Percentiles rank a stretch among this genome's conserved stretches.
phyloP scores from a whole-genome alignment of 2,888 invertebrate species.

The Spilarctia lutea region DNA sequence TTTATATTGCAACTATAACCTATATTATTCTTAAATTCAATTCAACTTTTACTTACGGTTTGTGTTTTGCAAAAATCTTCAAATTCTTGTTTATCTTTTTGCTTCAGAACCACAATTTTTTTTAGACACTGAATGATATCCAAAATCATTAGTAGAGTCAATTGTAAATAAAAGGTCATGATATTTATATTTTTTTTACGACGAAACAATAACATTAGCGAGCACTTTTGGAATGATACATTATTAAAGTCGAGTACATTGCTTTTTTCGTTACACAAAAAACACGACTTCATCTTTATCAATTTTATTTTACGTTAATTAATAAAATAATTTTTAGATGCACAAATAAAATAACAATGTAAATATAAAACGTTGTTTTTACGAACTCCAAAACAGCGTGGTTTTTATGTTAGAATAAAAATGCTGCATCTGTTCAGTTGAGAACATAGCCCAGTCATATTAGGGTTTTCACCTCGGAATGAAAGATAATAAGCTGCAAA shows the following conservation, averaged over 20 bases:
- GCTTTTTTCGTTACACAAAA: constrained; percentile 23
- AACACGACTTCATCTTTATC: constrained; percentile 11
- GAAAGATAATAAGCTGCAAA: too few species aligned
- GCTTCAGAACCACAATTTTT: constrained; percentile 19
- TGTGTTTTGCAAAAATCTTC: not conserved
- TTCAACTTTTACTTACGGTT: not conserved
- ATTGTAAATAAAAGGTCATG: constrained; percentile 4
- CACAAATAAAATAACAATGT: not conserved
- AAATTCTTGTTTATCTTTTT: constrained; percentile 21
- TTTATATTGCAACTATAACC: too few species aligned
- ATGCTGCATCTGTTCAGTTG: not conserved
- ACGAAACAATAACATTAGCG: constrained; percentile 15
- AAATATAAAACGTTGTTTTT: not conserved
- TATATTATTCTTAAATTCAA: too few species aligned
- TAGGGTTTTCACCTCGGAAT: too few species aligned
- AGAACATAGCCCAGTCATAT: too few species aligned
- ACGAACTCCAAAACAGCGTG: not conserved
- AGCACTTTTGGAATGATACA: constrained; percentile 23
- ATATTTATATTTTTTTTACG: constrained; percentile 14
- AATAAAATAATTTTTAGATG: not conserved
- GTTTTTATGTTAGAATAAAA: not conserved
- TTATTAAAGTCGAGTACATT: constrained; percentile 22
- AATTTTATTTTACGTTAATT: not conserved
- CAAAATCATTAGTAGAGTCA: constrained; percentile 23
- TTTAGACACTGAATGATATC: constrained; percentile 16